These are phyloP conservation scores for Galaxias olidus DNA, from an alignment of 2,797 vertebrate genomes.

Conservation along the genomic window DNA sequence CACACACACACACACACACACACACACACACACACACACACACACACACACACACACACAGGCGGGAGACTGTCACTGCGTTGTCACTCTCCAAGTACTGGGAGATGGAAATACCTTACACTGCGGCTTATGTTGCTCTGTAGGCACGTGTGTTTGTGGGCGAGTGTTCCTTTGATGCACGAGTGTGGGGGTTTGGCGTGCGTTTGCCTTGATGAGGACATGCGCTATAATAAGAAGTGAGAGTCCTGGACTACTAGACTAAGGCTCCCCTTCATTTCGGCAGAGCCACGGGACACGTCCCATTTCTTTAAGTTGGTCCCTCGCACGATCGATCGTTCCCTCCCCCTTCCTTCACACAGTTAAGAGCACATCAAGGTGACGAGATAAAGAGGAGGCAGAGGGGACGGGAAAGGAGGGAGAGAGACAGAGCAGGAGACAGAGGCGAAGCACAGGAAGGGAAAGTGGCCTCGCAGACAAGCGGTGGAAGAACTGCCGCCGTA, in stretches of 20 bases:
- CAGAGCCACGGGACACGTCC: slow-evolving; percentile 41
- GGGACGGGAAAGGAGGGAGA: no score
- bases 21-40: slow-evolving; percentile 34
- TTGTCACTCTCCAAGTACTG: no score
- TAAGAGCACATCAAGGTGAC: no score
- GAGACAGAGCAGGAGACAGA: no score
- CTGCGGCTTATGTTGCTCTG: slow-evolving; percentile 32
- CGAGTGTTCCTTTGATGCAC: slow-evolving; percentile 7
- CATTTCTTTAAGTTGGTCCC: no score
- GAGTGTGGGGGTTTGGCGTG: slow-evolving; percentile 5
- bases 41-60: slow-evolving; percentile 33
- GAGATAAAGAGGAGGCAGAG: no score
- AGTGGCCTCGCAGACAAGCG: no score
- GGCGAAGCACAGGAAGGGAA: no score
- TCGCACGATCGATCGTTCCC: no score
- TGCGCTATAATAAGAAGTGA: slow-evolving; percentile 48
- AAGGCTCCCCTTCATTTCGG: slow-evolving; percentile 35
- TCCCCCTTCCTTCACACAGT: background rate
- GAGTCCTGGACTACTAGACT: slow-evolving; percentile 38
- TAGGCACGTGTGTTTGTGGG: slow-evolving; percentile 15
- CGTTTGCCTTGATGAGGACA: slow-evolving; percentile 30
- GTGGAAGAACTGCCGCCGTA: no score
- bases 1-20: slow-evolving; percentile 4
- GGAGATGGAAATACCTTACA: background rate
- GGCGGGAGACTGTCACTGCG: background rate